Conservation (phyloP, 2,888 invertebrate species). For the Oxytorus armatus region DNA sequence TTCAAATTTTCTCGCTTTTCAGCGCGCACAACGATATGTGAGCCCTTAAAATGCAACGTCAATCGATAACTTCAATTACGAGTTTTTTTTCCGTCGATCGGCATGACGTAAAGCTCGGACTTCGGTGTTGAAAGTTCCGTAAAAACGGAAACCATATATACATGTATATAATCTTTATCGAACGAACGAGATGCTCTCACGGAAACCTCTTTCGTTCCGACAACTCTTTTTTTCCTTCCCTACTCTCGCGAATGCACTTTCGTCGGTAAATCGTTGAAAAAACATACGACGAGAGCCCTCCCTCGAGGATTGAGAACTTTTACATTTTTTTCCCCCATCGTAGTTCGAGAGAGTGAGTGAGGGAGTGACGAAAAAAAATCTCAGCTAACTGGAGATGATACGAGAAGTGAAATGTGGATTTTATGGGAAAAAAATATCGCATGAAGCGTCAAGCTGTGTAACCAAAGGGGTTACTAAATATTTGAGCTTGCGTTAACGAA, state of each 20-base stretch:
- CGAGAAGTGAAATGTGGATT: conserved; percentile 5
- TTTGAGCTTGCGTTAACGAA: conserved; percentile 49
- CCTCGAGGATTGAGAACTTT: conserved; percentile 10
- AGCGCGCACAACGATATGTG: too few species aligned
- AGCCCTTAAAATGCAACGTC: too few species aligned
- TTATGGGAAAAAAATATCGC: conserved; percentile 15
- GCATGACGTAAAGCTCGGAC: not conserved
- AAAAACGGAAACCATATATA: not conserved
- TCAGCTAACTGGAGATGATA: conserved; percentile 12
- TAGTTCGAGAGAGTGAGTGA: conserved; percentile 3
- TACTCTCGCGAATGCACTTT: conserved; percentile 28
- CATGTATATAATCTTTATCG: not conserved
- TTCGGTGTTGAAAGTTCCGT: not conserved
- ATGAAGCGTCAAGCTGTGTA: conserved; percentile 1
- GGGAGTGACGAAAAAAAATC: not conserved
- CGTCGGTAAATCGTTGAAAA: conserved; percentile 38
- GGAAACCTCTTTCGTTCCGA: conserved; percentile 15
- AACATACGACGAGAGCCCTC: conserved; percentile 20
- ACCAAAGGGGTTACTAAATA: conserved; percentile 49
- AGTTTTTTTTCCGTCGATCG: conserved; percentile 26
- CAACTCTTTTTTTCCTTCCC: conserved; percentile 2
- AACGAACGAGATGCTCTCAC: not conserved
- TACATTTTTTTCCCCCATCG: conserved; percentile 21
- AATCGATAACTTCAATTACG: too few species aligned
- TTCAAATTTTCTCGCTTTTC: too few species aligned